Percentiles rank a stretch among this genome's conserved stretches.
Conservation (phyloP, 1,140 invertebrate species). For the Drosophila bocki region DNA sequence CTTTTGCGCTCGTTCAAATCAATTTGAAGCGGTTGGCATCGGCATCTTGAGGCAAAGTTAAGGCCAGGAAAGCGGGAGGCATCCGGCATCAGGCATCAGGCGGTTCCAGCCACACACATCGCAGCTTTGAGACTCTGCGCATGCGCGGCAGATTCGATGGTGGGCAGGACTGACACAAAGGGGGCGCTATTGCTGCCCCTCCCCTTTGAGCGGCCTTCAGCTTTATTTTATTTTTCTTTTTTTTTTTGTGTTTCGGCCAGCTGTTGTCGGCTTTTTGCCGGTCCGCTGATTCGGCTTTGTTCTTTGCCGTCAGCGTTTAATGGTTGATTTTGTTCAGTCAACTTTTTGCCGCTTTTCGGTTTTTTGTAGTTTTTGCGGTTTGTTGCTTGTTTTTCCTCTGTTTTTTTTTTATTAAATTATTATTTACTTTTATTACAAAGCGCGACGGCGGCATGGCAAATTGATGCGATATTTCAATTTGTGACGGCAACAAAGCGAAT, state of each 20-base stretch:
- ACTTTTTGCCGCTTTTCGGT: conserved; percentile 28
- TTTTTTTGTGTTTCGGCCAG: conserved; percentile 42
- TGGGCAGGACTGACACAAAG: conserved; percentile 46
- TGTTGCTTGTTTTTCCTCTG: conserved; percentile 8
- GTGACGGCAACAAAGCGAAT: conserved; percentile 60
- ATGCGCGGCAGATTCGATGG: conserved; percentile 43
- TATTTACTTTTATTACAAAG: conserved; percentile 83
- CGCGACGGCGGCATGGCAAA: conserved; percentile 78
- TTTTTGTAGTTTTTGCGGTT: conserved; percentile 49
- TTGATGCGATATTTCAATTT: conserved; percentile 83
- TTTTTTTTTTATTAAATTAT: conserved; percentile 78
- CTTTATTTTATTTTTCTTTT: conserved; percentile 1
- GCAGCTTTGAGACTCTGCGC: conserved; percentile 22
- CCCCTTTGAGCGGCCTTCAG: neutral
- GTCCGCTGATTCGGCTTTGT: conserved; percentile 62
- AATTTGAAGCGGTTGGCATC: conserved; percentile 69
- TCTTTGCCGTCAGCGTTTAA: conserved; percentile 79
- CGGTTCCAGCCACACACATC: conserved; percentile 50
- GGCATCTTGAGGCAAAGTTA: conserved; percentile 20
- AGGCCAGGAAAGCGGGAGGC: conserved; percentile 4
- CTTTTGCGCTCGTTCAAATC: conserved; percentile 75
- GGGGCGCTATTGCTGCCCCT: conserved; percentile 29
- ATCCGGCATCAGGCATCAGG: neutral
- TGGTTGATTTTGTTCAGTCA: conserved; percentile 63
- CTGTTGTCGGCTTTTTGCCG: conserved; percentile 72